phyloP scores from a whole-genome alignment of 2,888 invertebrate genomes.

The Megamerina dolium region DNA sequence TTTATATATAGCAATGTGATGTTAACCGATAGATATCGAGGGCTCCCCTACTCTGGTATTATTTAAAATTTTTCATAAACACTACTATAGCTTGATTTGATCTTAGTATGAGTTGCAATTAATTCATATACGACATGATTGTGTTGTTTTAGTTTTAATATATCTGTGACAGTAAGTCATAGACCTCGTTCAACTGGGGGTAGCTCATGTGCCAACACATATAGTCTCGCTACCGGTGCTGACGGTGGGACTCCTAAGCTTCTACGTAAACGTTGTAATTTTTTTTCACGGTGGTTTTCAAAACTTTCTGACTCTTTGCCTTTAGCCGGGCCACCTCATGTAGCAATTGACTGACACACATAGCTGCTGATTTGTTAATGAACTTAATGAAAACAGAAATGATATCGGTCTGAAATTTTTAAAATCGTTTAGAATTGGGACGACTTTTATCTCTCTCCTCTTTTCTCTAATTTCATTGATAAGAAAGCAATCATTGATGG shows the following conservation, averaged over 20 bases:
- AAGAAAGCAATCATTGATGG: constrained; percentile 1
- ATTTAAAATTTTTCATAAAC: no score
- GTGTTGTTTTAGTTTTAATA: neutral
- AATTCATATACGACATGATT: no score
- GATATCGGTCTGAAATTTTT: neutral
- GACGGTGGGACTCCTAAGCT: neutral
- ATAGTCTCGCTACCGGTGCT: neutral
- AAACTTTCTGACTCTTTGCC: neutral
- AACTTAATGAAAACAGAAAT: neutral
- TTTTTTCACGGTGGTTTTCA: neutral
- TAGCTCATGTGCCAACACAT: neutral
- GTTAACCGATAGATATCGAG: no score
- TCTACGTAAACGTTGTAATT: neutral
- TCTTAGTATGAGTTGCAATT: no score
- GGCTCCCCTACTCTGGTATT: neutral
- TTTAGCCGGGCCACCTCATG: neutral
- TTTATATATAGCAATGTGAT: no score
- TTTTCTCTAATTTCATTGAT: neutral
- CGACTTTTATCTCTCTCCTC: neutral
- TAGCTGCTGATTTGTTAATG: neutral
- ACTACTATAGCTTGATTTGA: no score
- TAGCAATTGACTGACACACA: neutral
- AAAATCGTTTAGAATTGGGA: neutral
- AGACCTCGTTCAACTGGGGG: no score
- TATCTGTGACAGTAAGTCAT: no score